phyloP scores from a whole-genome alignment of 2,113 vertebrate species.

The Ceyx melanurus region DNA sequence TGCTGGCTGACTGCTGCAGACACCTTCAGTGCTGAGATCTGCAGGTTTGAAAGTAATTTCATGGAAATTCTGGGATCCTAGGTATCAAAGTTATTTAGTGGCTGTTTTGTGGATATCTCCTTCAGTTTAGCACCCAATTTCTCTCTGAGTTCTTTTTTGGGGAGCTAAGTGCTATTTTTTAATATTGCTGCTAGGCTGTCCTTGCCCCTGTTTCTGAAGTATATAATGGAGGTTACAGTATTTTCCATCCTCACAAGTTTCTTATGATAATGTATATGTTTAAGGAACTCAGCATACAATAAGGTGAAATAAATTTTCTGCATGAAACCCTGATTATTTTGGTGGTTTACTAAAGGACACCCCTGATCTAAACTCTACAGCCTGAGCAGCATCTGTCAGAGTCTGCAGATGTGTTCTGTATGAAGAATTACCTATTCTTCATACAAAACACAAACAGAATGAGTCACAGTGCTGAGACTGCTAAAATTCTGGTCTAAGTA shows the following conservation, averaged over 20 bases:
- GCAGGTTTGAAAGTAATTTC: not conserved
- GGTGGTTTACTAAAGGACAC: not conserved
- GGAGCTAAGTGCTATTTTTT: not conserved
- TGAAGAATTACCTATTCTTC: not conserved
- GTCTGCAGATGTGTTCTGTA: not conserved
- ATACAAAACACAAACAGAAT: no score
- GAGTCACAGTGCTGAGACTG: not conserved
- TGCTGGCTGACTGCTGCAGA: not conserved
- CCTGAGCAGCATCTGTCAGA: not conserved
- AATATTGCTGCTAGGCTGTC: not conserved
- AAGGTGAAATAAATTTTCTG: not conserved
- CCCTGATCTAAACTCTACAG: not conserved
- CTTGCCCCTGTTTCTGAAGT: not conserved
- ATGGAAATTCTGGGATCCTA: not conserved
- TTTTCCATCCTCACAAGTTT: not conserved
- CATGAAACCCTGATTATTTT: not conserved
- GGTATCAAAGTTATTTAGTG: not conserved
- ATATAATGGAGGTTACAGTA: not conserved
- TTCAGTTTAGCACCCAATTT: not conserved
- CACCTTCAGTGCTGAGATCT: fast-evolving
- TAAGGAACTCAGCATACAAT: not conserved
- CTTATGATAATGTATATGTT: not conserved
- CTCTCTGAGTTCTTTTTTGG: not conserved
- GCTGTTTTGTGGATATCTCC: not conserved
- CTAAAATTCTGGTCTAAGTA: not conserved